phyloP scores from a whole-genome alignment of 1,140 invertebrate genomes.

The Drosophila parvula region DNA sequence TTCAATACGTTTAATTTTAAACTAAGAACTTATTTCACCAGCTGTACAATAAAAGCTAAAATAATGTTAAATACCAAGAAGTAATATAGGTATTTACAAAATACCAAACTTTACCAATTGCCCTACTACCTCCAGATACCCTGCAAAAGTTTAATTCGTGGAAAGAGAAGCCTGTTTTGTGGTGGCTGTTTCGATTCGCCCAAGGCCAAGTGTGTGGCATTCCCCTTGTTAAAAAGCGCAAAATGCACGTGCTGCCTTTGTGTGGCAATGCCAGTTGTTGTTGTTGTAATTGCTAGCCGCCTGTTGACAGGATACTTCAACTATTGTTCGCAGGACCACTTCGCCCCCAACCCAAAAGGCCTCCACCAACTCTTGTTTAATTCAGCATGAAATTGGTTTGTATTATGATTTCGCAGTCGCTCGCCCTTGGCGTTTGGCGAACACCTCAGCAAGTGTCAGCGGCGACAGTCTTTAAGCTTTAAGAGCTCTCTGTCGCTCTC shows the following conservation, averaged over 20 bases:
- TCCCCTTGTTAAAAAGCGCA: slow-evolving; percentile 70
- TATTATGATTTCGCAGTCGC: slow-evolving; percentile 77
- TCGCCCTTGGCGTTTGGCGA: slow-evolving; percentile 51
- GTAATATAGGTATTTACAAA: too few species aligned
- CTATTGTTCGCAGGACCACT: slow-evolving; percentile 64
- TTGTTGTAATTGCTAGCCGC: slow-evolving; percentile 67
- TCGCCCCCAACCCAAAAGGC: not conserved
- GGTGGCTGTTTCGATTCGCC: slow-evolving; percentile 46
- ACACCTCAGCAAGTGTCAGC: slow-evolving; percentile 62
- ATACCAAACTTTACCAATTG: not conserved
- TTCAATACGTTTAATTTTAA: not conserved
- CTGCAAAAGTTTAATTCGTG: slow-evolving; percentile 1
- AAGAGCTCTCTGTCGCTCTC: not conserved
- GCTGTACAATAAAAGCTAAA: too few species aligned
- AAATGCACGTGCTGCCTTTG: slow-evolving; percentile 74
- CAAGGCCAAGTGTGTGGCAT: slow-evolving; percentile 75
- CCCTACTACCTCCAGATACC: not conserved
- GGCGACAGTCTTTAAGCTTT: slow-evolving; percentile 32
- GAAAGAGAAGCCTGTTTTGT: not conserved
- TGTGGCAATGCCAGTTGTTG: slow-evolving; percentile 25
- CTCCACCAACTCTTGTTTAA: slow-evolving; percentile 50
- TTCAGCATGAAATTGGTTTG: slow-evolving; percentile 83
- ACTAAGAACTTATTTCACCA: not conserved
- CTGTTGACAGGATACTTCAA: slow-evolving; percentile 81
- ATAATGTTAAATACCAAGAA: not conserved